Base-by-base conservation (phyloP, 2,113 vertebrate species). In the Carassius carassius region DNA sequence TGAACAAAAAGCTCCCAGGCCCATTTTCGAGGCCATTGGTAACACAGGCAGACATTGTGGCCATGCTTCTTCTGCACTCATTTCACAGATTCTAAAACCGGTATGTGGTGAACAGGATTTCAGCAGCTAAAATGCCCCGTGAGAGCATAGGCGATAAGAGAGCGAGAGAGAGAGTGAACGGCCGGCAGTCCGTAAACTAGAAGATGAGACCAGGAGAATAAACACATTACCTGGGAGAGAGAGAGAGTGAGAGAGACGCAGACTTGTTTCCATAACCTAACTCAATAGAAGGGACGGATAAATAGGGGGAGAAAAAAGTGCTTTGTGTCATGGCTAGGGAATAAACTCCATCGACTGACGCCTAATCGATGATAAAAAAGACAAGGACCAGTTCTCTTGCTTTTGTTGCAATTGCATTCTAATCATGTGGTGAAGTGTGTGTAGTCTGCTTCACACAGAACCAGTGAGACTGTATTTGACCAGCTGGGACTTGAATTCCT, bases 21-120 rank as follows among this genome's bases (percentile, higher is more conserved):
- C 94, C 93, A 94, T 95, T 94, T 94, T 86, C 70, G 92, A 94
- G 94, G 90, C 92, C 91, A 85, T 92, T 90, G 90, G 92, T 92
- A 92, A 94, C 94, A 93, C 92, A 93, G 92, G 92, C 92, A 92
- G 91, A 94, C 92, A 95, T 94, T 94, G 94, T 94, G 94, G 94
- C 92, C 92, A 93, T 88, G 93, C 94, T 94, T 94, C 91, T 92
- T 91, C 81, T 86, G 91, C 93, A 93, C 93, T 94, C 93, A 94
- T 93, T 95, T 95, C 94, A 94, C 93, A 94, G 94, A 94, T 94
- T 93, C 93, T 94, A 93, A 94, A 94, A 94, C 92, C 92, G 92
- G 94, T 94, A 93, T 94, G 93, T 94, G 94, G 94, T 92, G 93
- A 95, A 95, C 94, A 94, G 94, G 94, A 94, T 95, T 94, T 94